Evolutionary conservation across 2,113 vertebrate species (phyloP), one percentile per base, ranked within the genome.

Genomic region (Scopus umbretta): DNA sequence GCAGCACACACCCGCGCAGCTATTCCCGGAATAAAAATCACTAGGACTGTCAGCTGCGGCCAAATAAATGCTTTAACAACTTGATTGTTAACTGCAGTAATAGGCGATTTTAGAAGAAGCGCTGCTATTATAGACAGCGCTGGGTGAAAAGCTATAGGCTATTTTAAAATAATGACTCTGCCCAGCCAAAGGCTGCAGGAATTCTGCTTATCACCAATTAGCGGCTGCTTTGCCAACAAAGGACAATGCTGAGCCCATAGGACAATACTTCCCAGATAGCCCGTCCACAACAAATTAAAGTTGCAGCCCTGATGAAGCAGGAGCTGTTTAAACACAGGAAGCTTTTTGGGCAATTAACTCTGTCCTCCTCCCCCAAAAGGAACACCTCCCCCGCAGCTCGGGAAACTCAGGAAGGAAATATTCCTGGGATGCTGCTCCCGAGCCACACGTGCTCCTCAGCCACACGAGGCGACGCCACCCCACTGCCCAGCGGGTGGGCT

Each of bases 251-350:
- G 70, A 73, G n/a, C n/a, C 72, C 34, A 5, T 3, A 45, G 59
- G 73, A 88, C 71, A 86, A 58, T 18, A 5, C 50, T 32, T 58
- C 86, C 83, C 86, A 92, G 72, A 29, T 71, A 65, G 86, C 74
- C 34, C 4, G 10, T 12, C 43, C 75, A 11, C 58, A 15, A 2
- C 87, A 72, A 71, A 84, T 68, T 26, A 14, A 47, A 74, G 53
- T 50, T 27, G 58, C 74, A 65, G 82, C 86, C 80, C 67, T 27
- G 14, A 16, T 5, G 21, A 56, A 52, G 71, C 84, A 16, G 80
- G 49, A 92, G 94, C 58, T 61, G 49, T 49, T 93, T 49, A 45
- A 86, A 86, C 66, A 84, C 92, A 93, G 96, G 96, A 96, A 95
- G 78, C 62, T 86, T 62, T 88, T 45, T 27, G 80, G 83, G 84